phyloP scores from a whole-genome alignment of 2,113 vertebrate genomes.

The Clarias gariepinus region DNA sequence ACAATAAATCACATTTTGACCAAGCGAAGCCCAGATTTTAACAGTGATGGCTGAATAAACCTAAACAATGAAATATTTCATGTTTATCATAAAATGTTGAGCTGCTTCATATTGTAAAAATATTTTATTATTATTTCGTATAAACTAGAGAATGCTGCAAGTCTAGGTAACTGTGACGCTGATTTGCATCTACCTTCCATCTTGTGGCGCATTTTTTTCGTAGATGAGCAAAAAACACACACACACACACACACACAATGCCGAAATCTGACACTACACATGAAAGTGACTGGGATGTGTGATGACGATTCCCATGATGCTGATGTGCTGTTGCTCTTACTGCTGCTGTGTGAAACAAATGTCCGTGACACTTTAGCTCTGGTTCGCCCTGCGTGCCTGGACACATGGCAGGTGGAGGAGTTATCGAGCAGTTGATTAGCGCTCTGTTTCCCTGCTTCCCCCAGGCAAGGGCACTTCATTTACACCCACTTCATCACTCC shows the following conservation, averaged over 20 bases:
- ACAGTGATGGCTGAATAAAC: neutral
- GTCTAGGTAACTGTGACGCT: neutral
- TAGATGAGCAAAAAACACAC: neutral
- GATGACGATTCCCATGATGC: conserved; percentile 23
- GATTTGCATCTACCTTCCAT: conserved; percentile 32
- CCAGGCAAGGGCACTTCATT: conserved; percentile 42
- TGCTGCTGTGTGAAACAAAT: conserved; percentile 27
- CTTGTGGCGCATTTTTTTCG: conserved; percentile 17
- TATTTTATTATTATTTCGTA: neutral
- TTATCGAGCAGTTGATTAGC: conserved; percentile 48
- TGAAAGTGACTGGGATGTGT: conserved; percentile 3
- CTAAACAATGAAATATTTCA: neutral
- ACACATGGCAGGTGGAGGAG: conserved; percentile 30
- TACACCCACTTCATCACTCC: conserved; percentile 43
- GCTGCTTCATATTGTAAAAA: neutral
- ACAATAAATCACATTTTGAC: neutral
- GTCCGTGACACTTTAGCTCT: conserved; percentile 17
- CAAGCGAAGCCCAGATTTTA: neutral
- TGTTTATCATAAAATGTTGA: neutral
- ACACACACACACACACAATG: neutral
- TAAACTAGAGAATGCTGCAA: neutral
- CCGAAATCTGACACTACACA: neutral
- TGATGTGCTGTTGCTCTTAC: neutral
- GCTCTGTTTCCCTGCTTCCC: conserved; percentile 43
- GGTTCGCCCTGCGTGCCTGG: neutral